Percentiles rank a stretch among this genome's conserved stretches.
Conservation (phyloP, 1,140 invertebrate genomes). For the Octopus sinensis region DNA sequence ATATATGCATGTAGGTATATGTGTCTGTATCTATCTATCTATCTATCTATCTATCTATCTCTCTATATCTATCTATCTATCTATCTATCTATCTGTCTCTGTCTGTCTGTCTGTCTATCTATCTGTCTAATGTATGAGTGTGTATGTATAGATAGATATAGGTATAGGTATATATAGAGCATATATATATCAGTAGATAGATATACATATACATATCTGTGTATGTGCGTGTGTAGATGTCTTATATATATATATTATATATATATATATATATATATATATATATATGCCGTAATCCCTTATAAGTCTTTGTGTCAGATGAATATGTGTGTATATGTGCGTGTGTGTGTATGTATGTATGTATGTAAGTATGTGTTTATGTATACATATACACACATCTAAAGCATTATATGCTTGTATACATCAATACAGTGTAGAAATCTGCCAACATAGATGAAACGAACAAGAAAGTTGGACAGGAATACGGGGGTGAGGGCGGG, state of each 20-base stretch:
- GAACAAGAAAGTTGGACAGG: no score
- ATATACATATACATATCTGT: neutral
- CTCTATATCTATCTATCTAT: neutral
- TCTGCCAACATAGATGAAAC: no score
- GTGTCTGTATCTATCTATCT: neutral
- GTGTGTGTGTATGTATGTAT: neutral
- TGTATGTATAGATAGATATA: neutral
- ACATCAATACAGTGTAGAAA: no score
- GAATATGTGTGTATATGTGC: neutral
- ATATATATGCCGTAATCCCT: no score
- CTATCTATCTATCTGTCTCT: neutral
- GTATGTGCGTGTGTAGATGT: no score
- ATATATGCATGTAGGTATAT: slow-evolving; percentile 46
- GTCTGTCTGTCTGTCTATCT: no score
- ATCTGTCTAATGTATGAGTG: no score
- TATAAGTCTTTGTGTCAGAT: no score
- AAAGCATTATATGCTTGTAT: neutral
- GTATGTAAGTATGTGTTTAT: neutral
- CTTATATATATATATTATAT: no score
- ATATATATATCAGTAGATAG: neutral
- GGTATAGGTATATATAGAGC: neutral
- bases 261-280: no score
- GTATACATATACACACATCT: neutral
- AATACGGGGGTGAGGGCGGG: no score
- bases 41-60: neutral